These are phyloP conservation scores for Turnix velox DNA, from an alignment of 2,113 vertebrate genomes.

Conservation along the genomic window DNA sequence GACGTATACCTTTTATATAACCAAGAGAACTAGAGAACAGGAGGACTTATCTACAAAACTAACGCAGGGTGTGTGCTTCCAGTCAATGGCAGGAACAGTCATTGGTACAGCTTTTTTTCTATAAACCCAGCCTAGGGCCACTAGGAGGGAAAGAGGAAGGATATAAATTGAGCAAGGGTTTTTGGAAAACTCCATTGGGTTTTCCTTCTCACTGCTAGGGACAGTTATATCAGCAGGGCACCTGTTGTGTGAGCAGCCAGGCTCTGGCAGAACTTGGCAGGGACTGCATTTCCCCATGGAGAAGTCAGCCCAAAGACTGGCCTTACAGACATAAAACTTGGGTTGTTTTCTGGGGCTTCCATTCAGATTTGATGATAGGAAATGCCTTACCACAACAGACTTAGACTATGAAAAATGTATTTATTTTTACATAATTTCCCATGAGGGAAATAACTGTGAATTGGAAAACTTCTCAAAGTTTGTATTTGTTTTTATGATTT, in stretches of 20 bases:
- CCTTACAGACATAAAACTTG: neutral
- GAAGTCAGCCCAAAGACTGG: neutral
- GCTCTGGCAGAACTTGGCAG: neutral
- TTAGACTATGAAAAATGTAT: neutral
- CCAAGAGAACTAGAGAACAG: neutral
- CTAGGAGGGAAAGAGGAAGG: neutral
- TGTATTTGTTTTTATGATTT: slow-evolving; percentile 35
- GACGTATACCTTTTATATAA: neutral
- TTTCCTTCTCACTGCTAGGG: neutral
- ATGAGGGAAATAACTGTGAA: slow-evolving; percentile 4
- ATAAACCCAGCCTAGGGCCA: neutral
- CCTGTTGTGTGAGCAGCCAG: neutral
- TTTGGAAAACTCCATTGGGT: neutral
- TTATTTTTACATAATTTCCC: slow-evolving; percentile 45
- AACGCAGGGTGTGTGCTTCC: neutral
- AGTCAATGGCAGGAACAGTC: neutral
- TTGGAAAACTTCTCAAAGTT: slow-evolving; percentile 6
- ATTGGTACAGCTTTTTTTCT: neutral
- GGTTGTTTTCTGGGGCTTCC: neutral
- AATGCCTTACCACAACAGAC: neutral
- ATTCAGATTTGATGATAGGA: neutral
- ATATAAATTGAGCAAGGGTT: neutral
- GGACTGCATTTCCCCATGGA: neutral
- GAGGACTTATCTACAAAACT: neutral
- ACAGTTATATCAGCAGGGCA: neutral